Evolutionary conservation across 2,113 vertebrate species (phyloP).

Genomic region (Coregonus clupeaformis): DNA sequence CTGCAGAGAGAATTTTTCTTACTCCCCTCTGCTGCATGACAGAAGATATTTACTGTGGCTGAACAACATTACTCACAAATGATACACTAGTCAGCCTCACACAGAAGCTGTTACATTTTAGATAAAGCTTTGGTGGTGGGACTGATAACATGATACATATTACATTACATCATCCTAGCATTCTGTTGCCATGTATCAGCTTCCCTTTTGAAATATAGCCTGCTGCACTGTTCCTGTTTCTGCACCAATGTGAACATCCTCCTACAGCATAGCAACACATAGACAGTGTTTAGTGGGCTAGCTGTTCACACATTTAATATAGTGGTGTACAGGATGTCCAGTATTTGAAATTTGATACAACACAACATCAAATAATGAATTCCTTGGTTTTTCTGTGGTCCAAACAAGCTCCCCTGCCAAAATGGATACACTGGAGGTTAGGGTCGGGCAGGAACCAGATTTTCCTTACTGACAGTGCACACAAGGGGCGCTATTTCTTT

Average conservation of each 20-base stretch:
- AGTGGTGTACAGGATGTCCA: too few species aligned
- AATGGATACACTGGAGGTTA: slow-evolving; percentile 13
- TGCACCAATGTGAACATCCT: too few species aligned
- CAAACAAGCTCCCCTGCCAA: not conserved
- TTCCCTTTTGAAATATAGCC: not conserved
- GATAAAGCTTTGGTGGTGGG: slow-evolving; percentile 21
- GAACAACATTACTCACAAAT: slow-evolving; percentile 62
- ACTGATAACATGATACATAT: slow-evolving; percentile 51
- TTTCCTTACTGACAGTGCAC: too few species aligned
- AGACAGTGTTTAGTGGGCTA: too few species aligned
- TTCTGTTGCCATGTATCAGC: not conserved
- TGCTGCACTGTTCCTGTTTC: too few species aligned
- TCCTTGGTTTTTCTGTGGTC: slow-evolving; percentile 11
- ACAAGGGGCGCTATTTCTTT: too few species aligned
- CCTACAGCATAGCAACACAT: too few species aligned
- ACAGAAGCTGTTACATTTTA: slow-evolving; percentile 56
- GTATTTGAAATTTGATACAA: too few species aligned
- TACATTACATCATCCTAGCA: slow-evolving; percentile 58
- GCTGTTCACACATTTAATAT: too few species aligned
- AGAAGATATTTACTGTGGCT: slow-evolving; percentile 64
- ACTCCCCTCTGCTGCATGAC: slow-evolving; percentile 59
- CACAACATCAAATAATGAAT: slow-evolving; percentile 2
- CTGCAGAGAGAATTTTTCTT: slow-evolving; percentile 68
- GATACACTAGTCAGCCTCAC: slow-evolving; percentile 52
- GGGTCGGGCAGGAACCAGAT: not conserved